These are phyloP conservation scores for Odontocolon sp. DNA, from an alignment of 2,888 invertebrate genomes.

Conservation along the genomic window DNA sequence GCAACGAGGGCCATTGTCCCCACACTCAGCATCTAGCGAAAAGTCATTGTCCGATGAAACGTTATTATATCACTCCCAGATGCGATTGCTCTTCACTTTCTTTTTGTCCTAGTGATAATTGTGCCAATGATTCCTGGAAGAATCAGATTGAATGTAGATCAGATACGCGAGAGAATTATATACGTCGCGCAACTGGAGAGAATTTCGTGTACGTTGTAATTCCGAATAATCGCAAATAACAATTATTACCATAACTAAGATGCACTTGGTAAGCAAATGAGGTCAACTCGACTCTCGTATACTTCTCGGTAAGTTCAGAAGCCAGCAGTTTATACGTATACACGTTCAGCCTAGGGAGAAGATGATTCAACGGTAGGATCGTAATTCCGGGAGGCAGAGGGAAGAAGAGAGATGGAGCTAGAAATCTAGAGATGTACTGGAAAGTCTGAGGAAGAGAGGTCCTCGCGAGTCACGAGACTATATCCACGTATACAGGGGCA, in stretches of 20 bases:
- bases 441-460: constrained; percentile 43
- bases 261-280: constrained; percentile 56
- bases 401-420: constrained; percentile 29
- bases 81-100: constrained; percentile 8
- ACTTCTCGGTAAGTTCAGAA: constrained; percentile 50
- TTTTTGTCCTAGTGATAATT: constrained; percentile 8
- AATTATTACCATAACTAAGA: constrained; percentile 58
- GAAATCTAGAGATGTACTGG: constrained; percentile 43
- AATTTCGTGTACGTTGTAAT: constrained; percentile 29
- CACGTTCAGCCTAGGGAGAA: background rate
- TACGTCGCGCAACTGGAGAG: background rate
- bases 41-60: constrained; percentile 38
- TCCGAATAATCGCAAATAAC: constrained; percentile 58
- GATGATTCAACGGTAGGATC: constrained; percentile 49
- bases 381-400: constrained; percentile 45
- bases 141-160: constrained; percentile 47
- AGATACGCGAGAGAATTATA: constrained; percentile 13
- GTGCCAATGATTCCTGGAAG: constrained; percentile 45
- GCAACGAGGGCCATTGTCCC: too few relatives aligned
- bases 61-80: background rate
- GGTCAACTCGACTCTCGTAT: constrained; percentile 55
- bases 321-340: background rate
- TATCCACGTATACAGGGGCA: constrained; percentile 18
- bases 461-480: constrained; percentile 31
- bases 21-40: background rate